Conservation (phyloP, 2,797 vertebrate genomes). For the Hydrophis major region DNA sequence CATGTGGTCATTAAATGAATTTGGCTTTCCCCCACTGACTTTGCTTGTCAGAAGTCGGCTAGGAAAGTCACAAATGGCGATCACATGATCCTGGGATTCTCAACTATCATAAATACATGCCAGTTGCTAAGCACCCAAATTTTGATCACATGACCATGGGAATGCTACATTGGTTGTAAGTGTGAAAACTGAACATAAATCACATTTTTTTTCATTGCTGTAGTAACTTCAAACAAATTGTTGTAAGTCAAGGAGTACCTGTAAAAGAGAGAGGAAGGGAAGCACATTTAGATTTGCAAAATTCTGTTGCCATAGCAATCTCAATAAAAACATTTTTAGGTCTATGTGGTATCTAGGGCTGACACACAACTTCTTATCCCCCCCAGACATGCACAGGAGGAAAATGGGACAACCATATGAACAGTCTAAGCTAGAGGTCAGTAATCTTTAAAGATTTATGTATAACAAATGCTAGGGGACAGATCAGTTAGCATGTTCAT, state of each 20-base stretch:
- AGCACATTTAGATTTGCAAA: not conserved
- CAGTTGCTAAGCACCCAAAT: not conserved
- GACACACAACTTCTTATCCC: not conserved
- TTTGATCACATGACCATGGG: not conserved
- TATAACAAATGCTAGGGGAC: not conserved
- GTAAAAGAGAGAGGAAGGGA: not conserved
- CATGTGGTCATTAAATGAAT: not conserved
- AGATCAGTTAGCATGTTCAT: not conserved
- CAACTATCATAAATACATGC: not conserved
- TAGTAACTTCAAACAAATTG: not conserved
- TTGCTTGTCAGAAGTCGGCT: not conserved
- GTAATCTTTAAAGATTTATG: not conserved
- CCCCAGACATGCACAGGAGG: not conserved
- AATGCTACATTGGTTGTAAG: not conserved
- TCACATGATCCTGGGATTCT: not conserved
- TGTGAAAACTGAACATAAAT: not conserved
- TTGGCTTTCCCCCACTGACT: not conserved
- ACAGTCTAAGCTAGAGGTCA: not conserved
- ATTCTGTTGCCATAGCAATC: not conserved
- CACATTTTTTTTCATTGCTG: not conserved
- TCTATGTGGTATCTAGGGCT: not conserved
- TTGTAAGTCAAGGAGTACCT: not conserved
- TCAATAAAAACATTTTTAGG: not conserved
- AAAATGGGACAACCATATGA: not conserved
- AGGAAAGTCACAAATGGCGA: not conserved